These are phyloP conservation scores for Erebia epiphron DNA, from an alignment of 2,888 invertebrate genomes.

Conservation along the genomic window DNA sequence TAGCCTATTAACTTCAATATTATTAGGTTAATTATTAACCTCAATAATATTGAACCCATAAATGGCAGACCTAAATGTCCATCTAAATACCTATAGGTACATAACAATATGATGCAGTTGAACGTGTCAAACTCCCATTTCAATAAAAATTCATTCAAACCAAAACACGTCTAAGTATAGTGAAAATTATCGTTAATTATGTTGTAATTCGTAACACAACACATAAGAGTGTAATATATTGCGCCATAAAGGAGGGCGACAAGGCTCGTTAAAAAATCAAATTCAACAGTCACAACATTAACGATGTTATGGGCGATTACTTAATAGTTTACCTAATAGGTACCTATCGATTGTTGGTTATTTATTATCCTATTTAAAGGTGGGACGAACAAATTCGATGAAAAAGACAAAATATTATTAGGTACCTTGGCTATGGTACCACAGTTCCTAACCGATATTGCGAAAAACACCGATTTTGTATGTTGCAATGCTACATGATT, in stretches of 20 bases:
- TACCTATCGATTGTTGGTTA: not conserved
- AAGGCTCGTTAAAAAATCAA: slow-evolving; percentile 19
- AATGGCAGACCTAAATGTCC: not conserved
- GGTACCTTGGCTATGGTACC: too few relatives aligned
- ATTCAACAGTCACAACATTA: slow-evolving; percentile 20
- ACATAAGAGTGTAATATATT: slow-evolving; percentile 21
- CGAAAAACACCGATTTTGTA: too few relatives aligned
- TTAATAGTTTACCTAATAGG: not conserved
- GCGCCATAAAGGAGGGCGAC: slow-evolving; percentile 19
- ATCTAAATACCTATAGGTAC: not conserved
- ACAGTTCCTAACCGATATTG: too few relatives aligned
- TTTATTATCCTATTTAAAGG: slow-evolving; percentile 8
- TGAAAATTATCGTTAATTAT: slow-evolving; percentile 26
- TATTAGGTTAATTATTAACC: too few relatives aligned
- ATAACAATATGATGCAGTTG: not conserved
- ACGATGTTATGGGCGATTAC: slow-evolving; percentile 12
- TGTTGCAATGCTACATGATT: too few relatives aligned
- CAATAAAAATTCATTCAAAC: slow-evolving; percentile 23
- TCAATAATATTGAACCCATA: too few relatives aligned
- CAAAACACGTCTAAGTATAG: slow-evolving; percentile 18
- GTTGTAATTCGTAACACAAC: slow-evolving; percentile 23
- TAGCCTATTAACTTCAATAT: too few relatives aligned
- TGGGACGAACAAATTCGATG: not conserved
- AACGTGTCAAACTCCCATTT: slow-evolving; percentile 25
- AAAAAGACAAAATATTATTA: not conserved